A percentile compares a stretch with the other conserved stretches of the same genome.
Evolutionary conservation across 2,113 vertebrate species (phyloP).

Genomic region (Bujurquina vittata): DNA sequence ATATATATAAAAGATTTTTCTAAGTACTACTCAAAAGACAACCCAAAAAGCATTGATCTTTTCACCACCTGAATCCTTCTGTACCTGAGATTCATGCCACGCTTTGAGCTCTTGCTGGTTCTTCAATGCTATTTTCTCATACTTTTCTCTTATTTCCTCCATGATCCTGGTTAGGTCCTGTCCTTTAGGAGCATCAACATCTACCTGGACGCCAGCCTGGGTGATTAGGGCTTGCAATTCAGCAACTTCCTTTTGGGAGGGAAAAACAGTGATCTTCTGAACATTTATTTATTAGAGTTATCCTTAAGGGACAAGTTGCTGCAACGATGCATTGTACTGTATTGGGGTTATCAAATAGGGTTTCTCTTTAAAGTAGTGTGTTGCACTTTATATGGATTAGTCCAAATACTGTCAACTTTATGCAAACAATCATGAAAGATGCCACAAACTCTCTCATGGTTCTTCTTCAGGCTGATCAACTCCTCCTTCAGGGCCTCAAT

Average conservation of each 20-base stretch:
- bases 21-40: not conserved
- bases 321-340: not conserved
- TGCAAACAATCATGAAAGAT: not conserved
- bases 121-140: slow-evolving; percentile 85
- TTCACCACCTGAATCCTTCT: not conserved
- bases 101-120: slow-evolving; percentile 86
- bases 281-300: not conserved
- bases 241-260: slow-evolving; percentile 81
- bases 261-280: slow-evolving; percentile 51
- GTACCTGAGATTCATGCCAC: slow-evolving; percentile 86
- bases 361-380: not conserved
- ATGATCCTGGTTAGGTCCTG: slow-evolving; percentile 86
- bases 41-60: not conserved
- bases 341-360: not conserved
- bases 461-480: slow-evolving; percentile 84
- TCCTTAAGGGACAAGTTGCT: slow-evolving; percentile 23
- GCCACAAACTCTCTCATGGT: slow-evolving; percentile 81
- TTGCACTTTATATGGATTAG: not conserved
- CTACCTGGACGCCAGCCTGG: slow-evolving; percentile 81
- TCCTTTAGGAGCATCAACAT: slow-evolving; percentile 85
- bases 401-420: not conserved
- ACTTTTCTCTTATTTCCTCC: slow-evolving; percentile 86
- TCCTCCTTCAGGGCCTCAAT: slow-evolving; percentile 87
- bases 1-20: not conserved
- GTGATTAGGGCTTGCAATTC: slow-evolving; percentile 79